phyloP scores from a whole-genome alignment of 2,797 vertebrate genomes.

The Sebastes miniatus region DNA sequence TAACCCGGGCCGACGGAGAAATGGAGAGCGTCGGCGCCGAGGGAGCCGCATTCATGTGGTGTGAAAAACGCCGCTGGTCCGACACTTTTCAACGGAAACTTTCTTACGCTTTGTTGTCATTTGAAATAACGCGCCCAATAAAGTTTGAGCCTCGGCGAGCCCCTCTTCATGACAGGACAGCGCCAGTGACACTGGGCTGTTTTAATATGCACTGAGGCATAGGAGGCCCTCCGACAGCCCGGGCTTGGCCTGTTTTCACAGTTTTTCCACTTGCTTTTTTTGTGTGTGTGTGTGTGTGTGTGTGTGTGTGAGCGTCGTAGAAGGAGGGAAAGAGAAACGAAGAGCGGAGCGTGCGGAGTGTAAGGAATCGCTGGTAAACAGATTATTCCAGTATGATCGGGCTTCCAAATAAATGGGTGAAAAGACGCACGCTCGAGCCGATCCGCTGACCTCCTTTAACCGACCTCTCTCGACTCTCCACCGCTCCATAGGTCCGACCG shows the following conservation, averaged over 20 bases:
- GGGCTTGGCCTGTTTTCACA: slow-evolving; percentile 46
- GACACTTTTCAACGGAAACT: slow-evolving; percentile 45
- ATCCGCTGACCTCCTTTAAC: slow-evolving; percentile 32
- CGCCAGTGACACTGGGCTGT: slow-evolving; percentile 29
- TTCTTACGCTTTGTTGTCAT: slow-evolving; percentile 47
- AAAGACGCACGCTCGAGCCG: slow-evolving; percentile 9
- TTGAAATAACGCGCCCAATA: slow-evolving; percentile 51
- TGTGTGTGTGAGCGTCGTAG: not conserved
- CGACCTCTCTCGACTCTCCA: slow-evolving; percentile 19
- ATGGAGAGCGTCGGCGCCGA: slow-evolving; percentile 46
- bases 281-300: slow-evolving; percentile 29
- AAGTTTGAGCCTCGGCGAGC: slow-evolving; percentile 46
- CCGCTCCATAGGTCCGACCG: slow-evolving; percentile 19
- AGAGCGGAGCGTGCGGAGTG: slow-evolving; percentile 27
- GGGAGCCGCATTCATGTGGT: slow-evolving; percentile 61
- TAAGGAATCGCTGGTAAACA: slow-evolving; percentile 64
- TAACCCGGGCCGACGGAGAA: slow-evolving; percentile 58
- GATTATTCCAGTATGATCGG: slow-evolving; percentile 52
- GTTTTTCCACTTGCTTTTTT: slow-evolving; percentile 52
- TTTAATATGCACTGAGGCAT: slow-evolving; percentile 33
- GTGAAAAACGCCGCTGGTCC: slow-evolving; percentile 50
- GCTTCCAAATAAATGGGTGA: slow-evolving; percentile 13
- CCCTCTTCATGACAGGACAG: slow-evolving; percentile 22
- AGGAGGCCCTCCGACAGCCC: slow-evolving; percentile 31
- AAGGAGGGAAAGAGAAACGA: slow-evolving; percentile 11